These are phyloP conservation scores for Meda fulgida DNA, from an alignment of 2,797 vertebrate species.

Conservation along the genomic window DNA sequence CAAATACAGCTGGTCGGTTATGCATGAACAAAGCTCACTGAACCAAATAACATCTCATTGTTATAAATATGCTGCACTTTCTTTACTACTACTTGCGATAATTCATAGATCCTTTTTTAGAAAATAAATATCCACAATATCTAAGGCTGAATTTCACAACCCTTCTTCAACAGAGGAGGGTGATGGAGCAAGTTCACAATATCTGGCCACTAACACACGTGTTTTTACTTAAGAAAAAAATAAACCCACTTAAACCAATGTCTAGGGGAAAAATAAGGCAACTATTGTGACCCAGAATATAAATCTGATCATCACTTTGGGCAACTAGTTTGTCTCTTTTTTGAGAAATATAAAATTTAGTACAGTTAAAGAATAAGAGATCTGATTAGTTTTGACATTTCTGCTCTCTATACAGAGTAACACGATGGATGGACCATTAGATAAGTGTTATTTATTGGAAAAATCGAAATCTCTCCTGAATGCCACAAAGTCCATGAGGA, in stretches of 20 bases:
- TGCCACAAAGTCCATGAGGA: conserved; percentile 29
- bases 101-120: background rate
- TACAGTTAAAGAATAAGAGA: background rate
- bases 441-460: conserved; percentile 19
- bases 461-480: background rate
- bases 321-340: background rate
- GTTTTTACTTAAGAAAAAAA: conserved; percentile 24
- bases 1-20: background rate
- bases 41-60: background rate
- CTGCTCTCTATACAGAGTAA: background rate
- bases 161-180: conserved; percentile 20
- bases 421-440: background rate
- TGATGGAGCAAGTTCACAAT: background rate
- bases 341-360: background rate
- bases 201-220: background rate
- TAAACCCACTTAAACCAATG: background rate
- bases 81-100: background rate
- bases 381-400: conserved; percentile 11
- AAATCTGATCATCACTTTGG: conserved; percentile 3
- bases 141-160: conserved; percentile 17
- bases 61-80: background rate
- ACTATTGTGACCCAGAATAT: background rate
- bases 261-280: conserved; percentile 20
- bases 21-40: background rate
- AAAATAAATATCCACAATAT: background rate